Evolutionary conservation across 2,113 vertebrate genomes (phyloP).

Genomic region (Upupa epops): DNA sequence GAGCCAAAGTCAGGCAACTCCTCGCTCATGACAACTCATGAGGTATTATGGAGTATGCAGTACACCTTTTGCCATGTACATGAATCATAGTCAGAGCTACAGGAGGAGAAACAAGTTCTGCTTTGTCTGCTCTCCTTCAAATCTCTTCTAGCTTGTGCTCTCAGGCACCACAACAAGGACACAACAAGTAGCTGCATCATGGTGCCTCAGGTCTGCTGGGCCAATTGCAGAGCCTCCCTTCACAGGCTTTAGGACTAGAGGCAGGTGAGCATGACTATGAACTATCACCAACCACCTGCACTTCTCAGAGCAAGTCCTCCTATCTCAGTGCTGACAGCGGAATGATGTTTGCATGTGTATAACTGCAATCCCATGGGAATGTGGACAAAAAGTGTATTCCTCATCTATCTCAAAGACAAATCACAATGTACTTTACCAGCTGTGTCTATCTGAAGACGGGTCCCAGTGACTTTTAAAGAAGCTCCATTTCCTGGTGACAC

Average conservation of each 20-base stretch:
- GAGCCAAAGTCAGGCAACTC: neutral
- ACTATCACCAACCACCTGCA: neutral
- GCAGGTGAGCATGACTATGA: neutral
- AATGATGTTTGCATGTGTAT: rapidly evolving
- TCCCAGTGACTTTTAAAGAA: neutral
- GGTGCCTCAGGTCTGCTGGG: neutral
- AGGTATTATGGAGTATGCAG: no score
- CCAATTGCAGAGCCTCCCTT: neutral
- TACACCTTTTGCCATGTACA: neutral
- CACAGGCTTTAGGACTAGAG: neutral
- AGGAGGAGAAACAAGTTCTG: neutral
- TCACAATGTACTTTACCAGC: neutral
- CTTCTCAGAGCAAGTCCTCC: neutral
- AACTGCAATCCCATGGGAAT: neutral
- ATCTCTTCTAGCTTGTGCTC: neutral
- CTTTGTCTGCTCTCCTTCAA: neutral
- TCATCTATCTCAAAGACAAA: neutral
- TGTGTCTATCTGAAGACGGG: neutral
- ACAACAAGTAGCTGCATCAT: neutral
- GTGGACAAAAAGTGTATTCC: neutral
- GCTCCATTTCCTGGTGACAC: neutral
- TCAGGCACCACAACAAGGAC: neutral
- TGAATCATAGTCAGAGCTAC: neutral
- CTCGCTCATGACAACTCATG: neutral
- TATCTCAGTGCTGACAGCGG: neutral